These are phyloP conservation scores for Tipula unca DNA, from an alignment of 2,888 invertebrate species.

Conservation along the genomic window DNA sequence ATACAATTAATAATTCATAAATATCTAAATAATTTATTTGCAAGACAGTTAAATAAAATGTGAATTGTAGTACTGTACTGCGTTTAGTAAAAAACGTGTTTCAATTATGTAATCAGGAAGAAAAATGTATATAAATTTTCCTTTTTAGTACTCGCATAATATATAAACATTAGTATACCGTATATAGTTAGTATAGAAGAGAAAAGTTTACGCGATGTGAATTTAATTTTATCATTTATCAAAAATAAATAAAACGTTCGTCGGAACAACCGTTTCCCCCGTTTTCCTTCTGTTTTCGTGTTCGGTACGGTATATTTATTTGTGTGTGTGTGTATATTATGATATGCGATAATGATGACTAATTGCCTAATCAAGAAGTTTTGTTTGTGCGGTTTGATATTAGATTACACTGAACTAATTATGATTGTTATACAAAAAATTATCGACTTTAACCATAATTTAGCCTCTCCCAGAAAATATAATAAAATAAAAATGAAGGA, in stretches of 20 bases:
- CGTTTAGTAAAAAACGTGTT: not conserved
- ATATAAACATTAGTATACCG: not conserved
- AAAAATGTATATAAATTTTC: not conserved
- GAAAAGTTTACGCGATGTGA: not conserved
- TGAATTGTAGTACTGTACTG: not conserved
- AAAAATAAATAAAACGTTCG: not conserved
- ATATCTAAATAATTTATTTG: not conserved
- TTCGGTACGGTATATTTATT: too few relatives aligned
- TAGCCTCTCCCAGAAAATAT: not conserved
- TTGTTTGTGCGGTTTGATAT: not conserved
- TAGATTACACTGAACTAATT: not conserved
- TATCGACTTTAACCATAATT: not conserved
- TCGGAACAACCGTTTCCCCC: not conserved
- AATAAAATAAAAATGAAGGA: not conserved
- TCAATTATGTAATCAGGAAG: not conserved
- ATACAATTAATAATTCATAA: not conserved
- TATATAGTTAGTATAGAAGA: not conserved
- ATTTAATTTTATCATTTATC: constrained; percentile 14
- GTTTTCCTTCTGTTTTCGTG: not conserved
- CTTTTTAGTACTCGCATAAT: not conserved
- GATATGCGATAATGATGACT: constrained; percentile 8
- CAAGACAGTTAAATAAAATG: not conserved
- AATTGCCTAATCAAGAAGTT: not conserved
- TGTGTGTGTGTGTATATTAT: not conserved
- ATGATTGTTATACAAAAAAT: not conserved